Evolutionary conservation across 2,797 vertebrate genomes (phyloP).

Genomic region (Neosilurus mollespiculum): DNA sequence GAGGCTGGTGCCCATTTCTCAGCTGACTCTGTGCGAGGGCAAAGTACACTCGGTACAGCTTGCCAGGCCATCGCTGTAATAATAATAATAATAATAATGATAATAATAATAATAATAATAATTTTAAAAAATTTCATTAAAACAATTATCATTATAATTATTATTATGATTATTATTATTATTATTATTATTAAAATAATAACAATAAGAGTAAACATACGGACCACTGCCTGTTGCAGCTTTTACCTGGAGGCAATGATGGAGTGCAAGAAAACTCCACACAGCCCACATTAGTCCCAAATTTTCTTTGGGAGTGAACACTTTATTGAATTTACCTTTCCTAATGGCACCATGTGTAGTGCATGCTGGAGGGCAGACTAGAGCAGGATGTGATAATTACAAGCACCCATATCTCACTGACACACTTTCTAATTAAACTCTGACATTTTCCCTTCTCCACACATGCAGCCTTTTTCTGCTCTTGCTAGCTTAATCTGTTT

Average conservation of each 20-base stretch:
- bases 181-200: too few relatives aligned
- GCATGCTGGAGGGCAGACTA: conserved; percentile 61
- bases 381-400: conserved; percentile 60
- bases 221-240: conserved; percentile 7
- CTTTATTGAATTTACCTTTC: conserved; percentile 76
- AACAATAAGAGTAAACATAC: background rate
- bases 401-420: conserved; percentile 57
- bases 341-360: conserved; percentile 72
- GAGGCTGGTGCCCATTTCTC: too few relatives aligned
- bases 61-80: too few relatives aligned
- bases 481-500: conserved; percentile 29
- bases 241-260: conserved; percentile 58
- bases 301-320: conserved; percentile 62
- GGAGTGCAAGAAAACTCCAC: conserved; percentile 57
- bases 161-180: too few relatives aligned
- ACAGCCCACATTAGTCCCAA: conserved; percentile 64
- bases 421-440: conserved; percentile 59
- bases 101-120: too few relatives aligned
- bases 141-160: too few relatives aligned
- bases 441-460: conserved; percentile 76
- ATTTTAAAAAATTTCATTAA: too few relatives aligned
- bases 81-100: too few relatives aligned
- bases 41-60: too few relatives aligned
- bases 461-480: conserved; percentile 48
- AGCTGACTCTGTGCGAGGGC: too few relatives aligned